Evolutionary conservation across 1,140 invertebrate genomes (phyloP).

Genomic region (Drosophila oshimai): DNA sequence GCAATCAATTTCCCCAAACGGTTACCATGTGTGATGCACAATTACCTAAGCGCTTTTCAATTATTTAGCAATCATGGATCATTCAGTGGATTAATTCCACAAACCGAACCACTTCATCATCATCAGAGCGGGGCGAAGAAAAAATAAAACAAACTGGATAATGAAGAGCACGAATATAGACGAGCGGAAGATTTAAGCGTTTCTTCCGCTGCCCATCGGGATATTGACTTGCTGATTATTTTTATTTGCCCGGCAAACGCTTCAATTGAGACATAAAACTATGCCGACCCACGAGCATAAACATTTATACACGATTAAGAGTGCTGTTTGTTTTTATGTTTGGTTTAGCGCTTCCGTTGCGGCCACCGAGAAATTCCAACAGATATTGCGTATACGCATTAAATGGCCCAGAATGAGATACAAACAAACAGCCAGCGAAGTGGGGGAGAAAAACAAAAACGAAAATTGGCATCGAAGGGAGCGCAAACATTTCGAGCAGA

Average conservation of each 20-base stretch:
- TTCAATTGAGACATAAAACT: slow-evolving; percentile 78
- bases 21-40: neutral
- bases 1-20: slow-evolving; percentile 2
- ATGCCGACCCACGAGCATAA: slow-evolving; percentile 64
- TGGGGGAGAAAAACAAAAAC: slow-evolving; percentile 36
- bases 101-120: slow-evolving; percentile 24
- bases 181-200: slow-evolving; percentile 51
- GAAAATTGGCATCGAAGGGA: slow-evolving; percentile 18
- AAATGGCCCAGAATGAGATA: slow-evolving; percentile 69
- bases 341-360: slow-evolving; percentile 72
- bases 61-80: slow-evolving; percentile 30
- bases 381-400: slow-evolving; percentile 65
- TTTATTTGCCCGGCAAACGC: slow-evolving; percentile 70
- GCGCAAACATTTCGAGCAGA: slow-evolving; percentile 17
- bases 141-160: neutral
- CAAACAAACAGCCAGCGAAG: slow-evolving; percentile 15
- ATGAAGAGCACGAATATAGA: slow-evolving; percentile 11
- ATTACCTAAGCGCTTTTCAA: slow-evolving; percentile 37
- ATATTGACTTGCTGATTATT: slow-evolving; percentile 79
- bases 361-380: slow-evolving; percentile 9
- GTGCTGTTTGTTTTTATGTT: slow-evolving; percentile 81
- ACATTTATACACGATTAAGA: slow-evolving; percentile 79
- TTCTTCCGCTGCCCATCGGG: slow-evolving; percentile 29
- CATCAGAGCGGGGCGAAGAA: neutral
- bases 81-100: slow-evolving; percentile 19